A percentile compares a stretch with the other conserved stretches of the same genome.
These are phyloP conservation scores for Psittacula derbiana DNA, from an alignment of 2,797 vertebrate genomes.

Conservation along the genomic window DNA sequence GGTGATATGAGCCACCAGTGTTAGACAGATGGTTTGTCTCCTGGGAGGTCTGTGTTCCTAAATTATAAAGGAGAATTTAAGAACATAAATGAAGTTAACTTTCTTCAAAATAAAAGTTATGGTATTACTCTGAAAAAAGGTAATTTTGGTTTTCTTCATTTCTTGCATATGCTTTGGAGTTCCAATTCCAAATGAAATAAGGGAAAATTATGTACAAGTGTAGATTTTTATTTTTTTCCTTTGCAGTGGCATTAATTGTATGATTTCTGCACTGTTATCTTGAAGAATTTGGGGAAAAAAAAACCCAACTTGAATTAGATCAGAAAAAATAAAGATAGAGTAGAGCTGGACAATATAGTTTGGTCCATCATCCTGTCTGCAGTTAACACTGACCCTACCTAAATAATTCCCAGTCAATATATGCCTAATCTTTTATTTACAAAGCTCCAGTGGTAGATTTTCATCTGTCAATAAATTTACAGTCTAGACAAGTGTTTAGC, in stretches of 20 bases:
- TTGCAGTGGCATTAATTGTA: background rate
- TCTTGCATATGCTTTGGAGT: background rate
- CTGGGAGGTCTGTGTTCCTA: background rate
- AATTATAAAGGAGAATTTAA: background rate
- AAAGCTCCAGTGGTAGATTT: background rate
- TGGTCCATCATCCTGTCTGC: background rate
- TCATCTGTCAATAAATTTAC: background rate
- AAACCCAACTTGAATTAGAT: accelerated
- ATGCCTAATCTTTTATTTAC: background rate
- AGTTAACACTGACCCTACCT: background rate
- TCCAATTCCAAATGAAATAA: background rate
- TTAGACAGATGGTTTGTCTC: background rate
- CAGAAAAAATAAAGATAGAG: accelerated
- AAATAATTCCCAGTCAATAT: background rate
- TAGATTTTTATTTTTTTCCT: background rate
- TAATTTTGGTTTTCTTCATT: background rate
- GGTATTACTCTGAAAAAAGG: background rate
- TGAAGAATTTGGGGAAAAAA: background rate
- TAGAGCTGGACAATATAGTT: background rate
- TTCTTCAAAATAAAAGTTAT: background rate
- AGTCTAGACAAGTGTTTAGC: background rate
- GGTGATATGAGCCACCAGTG: background rate
- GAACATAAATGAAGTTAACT: background rate
- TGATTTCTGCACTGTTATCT: background rate
- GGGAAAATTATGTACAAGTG: background rate